Evolutionary conservation across 64 coral and sea anemone genomes (phyloP).

Genomic region (Astreopora myriophthalma): DNA sequence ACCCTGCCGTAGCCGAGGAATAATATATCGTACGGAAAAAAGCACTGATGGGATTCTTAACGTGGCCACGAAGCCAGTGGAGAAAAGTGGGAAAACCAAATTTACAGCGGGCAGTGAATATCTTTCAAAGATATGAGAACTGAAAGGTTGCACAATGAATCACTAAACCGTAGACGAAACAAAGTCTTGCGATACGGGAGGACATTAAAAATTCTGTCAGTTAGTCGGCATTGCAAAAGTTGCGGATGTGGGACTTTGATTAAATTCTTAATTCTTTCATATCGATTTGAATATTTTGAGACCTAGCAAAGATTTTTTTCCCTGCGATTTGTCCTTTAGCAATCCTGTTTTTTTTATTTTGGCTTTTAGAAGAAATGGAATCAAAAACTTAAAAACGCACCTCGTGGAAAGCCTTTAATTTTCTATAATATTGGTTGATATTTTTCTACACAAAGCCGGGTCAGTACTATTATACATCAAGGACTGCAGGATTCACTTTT

Average conservation of each 20-base stretch:
- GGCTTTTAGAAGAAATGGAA: not conserved
- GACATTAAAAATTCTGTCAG: conserved; percentile 3
- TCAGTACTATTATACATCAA: too few relatives aligned
- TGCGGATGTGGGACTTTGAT: not conserved
- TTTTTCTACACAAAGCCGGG: too few relatives aligned
- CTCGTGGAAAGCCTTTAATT: not conserved
- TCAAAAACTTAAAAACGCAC: not conserved
- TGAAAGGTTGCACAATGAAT: not conserved
- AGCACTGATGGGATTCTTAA: too few relatives aligned
- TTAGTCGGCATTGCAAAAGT: not conserved
- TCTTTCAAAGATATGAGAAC: not conserved
- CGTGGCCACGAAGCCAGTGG: not conserved
- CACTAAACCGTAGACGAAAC: not conserved
- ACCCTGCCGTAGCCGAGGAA: too few relatives aligned
- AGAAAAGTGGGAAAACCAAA: not conserved
- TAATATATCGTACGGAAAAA: too few relatives aligned
- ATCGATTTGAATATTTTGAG: not conserved
- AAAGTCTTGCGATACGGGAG: not conserved
- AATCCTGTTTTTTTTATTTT: not conserved
- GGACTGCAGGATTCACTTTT: too few relatives aligned
- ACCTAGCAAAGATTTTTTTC: not conserved
- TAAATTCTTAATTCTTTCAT: not conserved
- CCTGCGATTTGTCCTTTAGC: not conserved
- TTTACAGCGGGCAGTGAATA: not conserved
- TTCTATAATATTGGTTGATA: too few relatives aligned